Conservation (phyloP, 2,113 vertebrate genomes). For the Mungos mungo region DNA sequence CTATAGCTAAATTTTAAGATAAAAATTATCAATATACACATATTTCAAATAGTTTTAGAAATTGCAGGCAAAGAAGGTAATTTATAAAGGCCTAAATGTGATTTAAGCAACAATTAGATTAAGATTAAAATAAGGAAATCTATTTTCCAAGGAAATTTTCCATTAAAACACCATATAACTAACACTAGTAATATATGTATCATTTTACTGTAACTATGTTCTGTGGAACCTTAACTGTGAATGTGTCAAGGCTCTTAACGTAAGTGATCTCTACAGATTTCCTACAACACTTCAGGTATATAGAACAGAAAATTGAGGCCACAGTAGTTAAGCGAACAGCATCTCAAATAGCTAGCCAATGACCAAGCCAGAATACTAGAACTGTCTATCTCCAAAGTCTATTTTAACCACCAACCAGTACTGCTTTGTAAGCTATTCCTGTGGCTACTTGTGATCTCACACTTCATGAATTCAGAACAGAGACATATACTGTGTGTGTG, state of each 20-base stretch:
- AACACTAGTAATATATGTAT: neutral
- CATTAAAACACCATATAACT: neutral
- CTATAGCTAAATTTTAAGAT: neutral
- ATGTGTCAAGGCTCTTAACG: neutral
- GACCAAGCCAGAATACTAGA: slow-evolving; percentile 6
- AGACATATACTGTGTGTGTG: neutral
- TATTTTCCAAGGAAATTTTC: neutral
- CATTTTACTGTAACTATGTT: neutral
- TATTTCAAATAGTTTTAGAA: slow-evolving; percentile 15
- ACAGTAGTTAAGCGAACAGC: neutral
- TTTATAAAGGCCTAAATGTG: neutral
- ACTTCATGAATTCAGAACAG: slow-evolving; percentile 36
- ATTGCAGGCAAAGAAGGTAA: neutral
- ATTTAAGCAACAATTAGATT: neutral
- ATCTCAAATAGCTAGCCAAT: slow-evolving; percentile 23
- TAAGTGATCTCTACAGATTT: neutral
- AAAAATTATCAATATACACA: neutral
- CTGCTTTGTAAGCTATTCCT: neutral
- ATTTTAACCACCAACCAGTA: neutral
- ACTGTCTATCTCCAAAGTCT: neutral
- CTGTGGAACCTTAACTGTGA: neutral
- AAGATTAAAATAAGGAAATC: neutral
- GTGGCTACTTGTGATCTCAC: slow-evolving; percentile 11
- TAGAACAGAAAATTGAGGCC: neutral
- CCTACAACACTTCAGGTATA: neutral